Evolutionary conservation across 2,113 vertebrate genomes (phyloP).

Genomic region (Trogon surrucura): DNA sequence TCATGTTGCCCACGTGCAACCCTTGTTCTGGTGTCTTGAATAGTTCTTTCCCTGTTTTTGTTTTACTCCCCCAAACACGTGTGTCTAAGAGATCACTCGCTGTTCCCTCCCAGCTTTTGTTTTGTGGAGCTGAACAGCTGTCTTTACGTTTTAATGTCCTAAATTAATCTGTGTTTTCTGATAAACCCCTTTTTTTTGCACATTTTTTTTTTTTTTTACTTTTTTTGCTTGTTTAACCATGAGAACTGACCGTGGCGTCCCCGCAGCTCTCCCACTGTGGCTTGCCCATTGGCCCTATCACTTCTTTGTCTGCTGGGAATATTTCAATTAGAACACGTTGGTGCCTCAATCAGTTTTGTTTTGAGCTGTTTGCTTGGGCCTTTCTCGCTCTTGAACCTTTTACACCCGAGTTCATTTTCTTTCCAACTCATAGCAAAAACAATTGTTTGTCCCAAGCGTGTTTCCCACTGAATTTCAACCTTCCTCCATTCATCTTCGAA

Average conservation of each 20-base stretch:
- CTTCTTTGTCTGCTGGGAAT: not conserved
- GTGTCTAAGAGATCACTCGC: not conserved
- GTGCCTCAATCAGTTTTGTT: not conserved
- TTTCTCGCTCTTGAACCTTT: not conserved
- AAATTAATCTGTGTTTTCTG: not conserved
- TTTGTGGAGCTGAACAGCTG: not conserved
- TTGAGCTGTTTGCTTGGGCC: not conserved
- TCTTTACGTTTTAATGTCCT: not conserved
- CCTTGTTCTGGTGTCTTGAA: slow-evolving; percentile 30
- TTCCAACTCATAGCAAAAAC: not conserved
- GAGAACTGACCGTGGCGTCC: accelerated
- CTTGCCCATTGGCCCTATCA: not conserved
- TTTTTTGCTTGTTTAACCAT: not conserved
- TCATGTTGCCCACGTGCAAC: slow-evolving; percentile 31
- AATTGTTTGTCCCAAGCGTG: not conserved
- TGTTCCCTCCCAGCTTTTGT: not conserved
- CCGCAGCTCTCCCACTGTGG: accelerated
- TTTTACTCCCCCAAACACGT: not conserved
- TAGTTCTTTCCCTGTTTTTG: not conserved
- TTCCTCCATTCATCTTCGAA: not conserved
- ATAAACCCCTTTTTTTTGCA: not conserved
- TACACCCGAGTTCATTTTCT: not conserved
- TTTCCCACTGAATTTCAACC: not conserved
- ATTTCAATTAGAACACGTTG: accelerated
- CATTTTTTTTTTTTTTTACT: not conserved